Evolutionary conservation across 2,113 vertebrate species (phyloP), one percentile per base, ranked within the genome.

Genomic region (Euleptes europaea): DNA sequence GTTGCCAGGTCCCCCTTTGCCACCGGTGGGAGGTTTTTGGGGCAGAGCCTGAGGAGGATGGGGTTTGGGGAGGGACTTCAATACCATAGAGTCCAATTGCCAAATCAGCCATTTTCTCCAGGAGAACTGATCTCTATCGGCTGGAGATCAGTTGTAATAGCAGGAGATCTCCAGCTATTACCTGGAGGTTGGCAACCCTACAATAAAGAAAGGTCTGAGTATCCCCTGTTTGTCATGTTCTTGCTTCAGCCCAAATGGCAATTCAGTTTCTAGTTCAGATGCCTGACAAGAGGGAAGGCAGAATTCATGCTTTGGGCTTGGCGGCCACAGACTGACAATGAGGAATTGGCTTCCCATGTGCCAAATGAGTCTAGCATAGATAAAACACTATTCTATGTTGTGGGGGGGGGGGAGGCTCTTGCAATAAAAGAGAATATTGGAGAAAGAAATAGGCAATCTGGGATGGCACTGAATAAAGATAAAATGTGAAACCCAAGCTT

Each of bases 401-500:
- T 4, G 44, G 85, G 89, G 89, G 88, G 83, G 89, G 92, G 84
- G 86, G 88, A 86, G 89, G 84, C 75, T 67, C 3, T 82, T 77
- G 33, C 23, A 26, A 60, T 85, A 75, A 88, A 91, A 54, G n/a
- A 42, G 93, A 88, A 91, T 74, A 69, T 80, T 74, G 69, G 82
- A 23, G 63, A 81, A 84, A 92, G 88, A 88, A 87, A 86, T n/a
- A 75, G 79, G 84, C 84, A 85, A 89, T 28, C 9, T 33, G 38
- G 51, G 35, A 82, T 2, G 5, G 28, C 3, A 65, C 91, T 78
- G 76, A 84, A 84, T 92, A 89, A 92, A 92, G 93, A 90, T 87
- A 88, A 49, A 91, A 89, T 57, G 65, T 86, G 86, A 88, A 89
- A 78, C 72, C 1, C 78, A 72, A 11, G 26, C 83, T 49, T 54